Evolutionary conservation across 2,113 vertebrate genomes (phyloP), one percentile per base, ranked within the genome.

Genomic region (Cheirogaleus medius): DNA sequence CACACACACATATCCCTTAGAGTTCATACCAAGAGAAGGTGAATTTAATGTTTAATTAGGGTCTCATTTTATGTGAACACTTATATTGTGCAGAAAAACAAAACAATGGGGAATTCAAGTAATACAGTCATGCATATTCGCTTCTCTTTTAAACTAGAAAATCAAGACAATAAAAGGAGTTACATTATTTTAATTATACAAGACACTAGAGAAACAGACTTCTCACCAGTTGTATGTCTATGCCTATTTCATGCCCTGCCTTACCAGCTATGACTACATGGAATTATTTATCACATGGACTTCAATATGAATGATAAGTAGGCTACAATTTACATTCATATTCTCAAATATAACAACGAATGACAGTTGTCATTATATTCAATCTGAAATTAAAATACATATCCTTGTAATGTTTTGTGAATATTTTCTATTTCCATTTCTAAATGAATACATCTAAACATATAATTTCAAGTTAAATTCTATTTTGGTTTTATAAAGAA

Each of bases 401-500:
- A 80, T 15, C 39, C 20, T 42, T 90, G 1, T 60, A 88, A 90
- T 54, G 58, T 81, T 87, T 68, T 73, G 13, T 91, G 82, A 94
- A 74, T 56, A 37, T 94, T 94, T 97, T 95, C 60, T 93, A 93
- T 73, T 96, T 92, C 82, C 49, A 84, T 47, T n/a, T 80, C 34
- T 56, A 81, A 92, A 60, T 39, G 9, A 87, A 94, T 52, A 81
- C 5, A 77, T 77, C 27, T 17, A 93, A 73, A 94, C 39, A 77
- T 58, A 54, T 5, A 78, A 74, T 78, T 90, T 87, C 80, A 87
- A 84, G 87, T 96, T 88, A 29, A 94, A 44, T n/a, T 94, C 91
- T 92, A 78, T 77, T 97, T 95, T 86, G 29, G 91, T 77, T 94
- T 84, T 85, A 85, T 87, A 23, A 97, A 66, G 68, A 89, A 49